phyloP scores from a whole-genome alignment of 2,888 invertebrate genomes.

The Netelia fuscicornis region DNA sequence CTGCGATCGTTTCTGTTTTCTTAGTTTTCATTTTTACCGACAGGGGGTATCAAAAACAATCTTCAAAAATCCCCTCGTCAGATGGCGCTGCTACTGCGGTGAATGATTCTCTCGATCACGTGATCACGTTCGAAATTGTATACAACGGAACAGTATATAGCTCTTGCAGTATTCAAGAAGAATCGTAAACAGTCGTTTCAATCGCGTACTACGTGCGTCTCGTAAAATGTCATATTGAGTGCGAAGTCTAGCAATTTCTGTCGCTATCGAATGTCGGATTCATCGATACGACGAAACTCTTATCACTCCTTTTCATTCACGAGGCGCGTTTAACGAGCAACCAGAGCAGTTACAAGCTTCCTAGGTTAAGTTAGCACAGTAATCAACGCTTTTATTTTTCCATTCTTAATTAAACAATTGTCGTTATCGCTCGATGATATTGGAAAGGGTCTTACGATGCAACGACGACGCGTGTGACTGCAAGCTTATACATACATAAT shows the following conservation, averaged over 20 bases:
- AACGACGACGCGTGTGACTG: no score
- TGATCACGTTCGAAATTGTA: slow-evolving; percentile 12
- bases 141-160: slow-evolving; percentile 2
- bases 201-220: no score
- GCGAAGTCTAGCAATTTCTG: no score
- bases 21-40: slow-evolving; percentile 56
- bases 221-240: no score
- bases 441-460: no score
- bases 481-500: background rate
- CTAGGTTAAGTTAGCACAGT: no score
- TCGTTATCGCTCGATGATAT: no score
- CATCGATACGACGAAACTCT: background rate
- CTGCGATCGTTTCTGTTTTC: slow-evolving; percentile 48
- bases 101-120: slow-evolving; percentile 26
- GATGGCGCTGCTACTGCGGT: slow-evolving; percentile 59
- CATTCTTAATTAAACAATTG: no score
- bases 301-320: background rate
- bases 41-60: slow-evolving; percentile 40
- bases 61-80: slow-evolving; percentile 23
- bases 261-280: no score
- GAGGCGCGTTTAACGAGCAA: background rate
- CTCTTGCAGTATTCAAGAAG: background rate
- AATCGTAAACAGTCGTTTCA: background rate
- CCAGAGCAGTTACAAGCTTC: no score
- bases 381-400: no score